Evolutionary conservation across 2,113 vertebrate genomes (phyloP).

Genomic region (Cryptomyrus ogoouensis): DNA sequence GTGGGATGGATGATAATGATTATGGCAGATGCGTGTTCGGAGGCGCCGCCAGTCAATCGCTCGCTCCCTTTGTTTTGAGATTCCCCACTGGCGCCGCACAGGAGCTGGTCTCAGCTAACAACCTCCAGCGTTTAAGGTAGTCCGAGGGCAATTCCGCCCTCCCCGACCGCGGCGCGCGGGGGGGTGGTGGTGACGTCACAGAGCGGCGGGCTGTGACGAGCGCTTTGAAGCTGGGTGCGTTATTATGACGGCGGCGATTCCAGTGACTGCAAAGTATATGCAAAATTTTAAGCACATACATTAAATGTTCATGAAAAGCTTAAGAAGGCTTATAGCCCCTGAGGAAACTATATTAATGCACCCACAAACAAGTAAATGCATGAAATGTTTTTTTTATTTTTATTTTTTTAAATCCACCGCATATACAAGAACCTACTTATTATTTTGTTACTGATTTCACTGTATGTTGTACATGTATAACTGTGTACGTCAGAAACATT

Average conservation of each 20-base stretch:
- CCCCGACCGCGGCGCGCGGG: conserved; percentile 4
- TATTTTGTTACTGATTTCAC: neutral
- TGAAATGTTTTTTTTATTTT: neutral
- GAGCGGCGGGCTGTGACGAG: neutral
- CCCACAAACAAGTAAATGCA: neutral
- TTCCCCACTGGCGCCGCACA: conserved; percentile 60
- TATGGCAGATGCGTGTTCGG: conserved; percentile 32
- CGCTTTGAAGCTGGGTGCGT: neutral
- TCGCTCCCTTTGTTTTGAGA: conserved; percentile 54
- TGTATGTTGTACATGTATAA: neutral
- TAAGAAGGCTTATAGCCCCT: neutral
- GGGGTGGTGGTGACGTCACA: neutral
- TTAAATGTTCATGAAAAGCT: neutral
- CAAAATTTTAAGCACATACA: neutral
- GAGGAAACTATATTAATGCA: neutral
- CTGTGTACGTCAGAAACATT: neutral
- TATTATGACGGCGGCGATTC: neutral
- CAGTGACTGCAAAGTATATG: neutral
- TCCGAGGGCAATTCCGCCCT: conserved; percentile 56
- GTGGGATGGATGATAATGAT: conserved; percentile 35
- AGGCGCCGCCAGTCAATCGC: conserved; percentile 42
- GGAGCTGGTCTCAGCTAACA: conserved; percentile 39
- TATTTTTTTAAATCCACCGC: neutral
- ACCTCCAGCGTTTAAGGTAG: conserved; percentile 37
- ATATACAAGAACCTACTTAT: neutral